A percentile compares a stretch with the other conserved stretches of the same genome.
These are phyloP conservation scores for Atractosteus spatula DNA, from an alignment of 2,113 vertebrate species.

Conservation along the genomic window DNA sequence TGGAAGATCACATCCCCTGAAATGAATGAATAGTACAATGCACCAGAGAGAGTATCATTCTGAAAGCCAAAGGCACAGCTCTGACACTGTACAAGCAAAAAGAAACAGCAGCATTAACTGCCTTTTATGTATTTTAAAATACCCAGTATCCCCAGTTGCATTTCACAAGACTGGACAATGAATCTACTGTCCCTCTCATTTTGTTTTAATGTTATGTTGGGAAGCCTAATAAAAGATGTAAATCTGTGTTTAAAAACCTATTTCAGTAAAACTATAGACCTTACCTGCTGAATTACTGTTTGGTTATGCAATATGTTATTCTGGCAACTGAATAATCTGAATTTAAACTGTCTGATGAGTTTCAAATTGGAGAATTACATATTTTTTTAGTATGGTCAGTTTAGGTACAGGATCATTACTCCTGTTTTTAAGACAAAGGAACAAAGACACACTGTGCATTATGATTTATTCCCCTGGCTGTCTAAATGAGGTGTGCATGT, in stretches of 20 bases:
- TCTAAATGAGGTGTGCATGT: no score
- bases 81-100: slow-evolving; percentile 1
- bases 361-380: no score
- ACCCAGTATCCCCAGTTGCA: slow-evolving; percentile 4
- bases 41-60: slow-evolving; percentile 10
- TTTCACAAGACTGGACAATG: neutral
- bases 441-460: no score
- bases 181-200: neutral
- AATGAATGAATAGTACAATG: slow-evolving; percentile 11
- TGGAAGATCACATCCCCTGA: neutral
- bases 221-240: neutral
- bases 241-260: neutral
- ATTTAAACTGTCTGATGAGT: no score
- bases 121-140: neutral
- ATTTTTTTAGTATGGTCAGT: no score
- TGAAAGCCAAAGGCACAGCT: neutral
- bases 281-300: no score
- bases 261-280: no score
- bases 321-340: no score
- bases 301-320: no score
- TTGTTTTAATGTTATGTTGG: neutral
- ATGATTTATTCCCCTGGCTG: no score
- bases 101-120: slow-evolving; percentile 8
- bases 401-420: no score
- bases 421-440: no score